Percentiles rank a stretch among this genome's conserved stretches.
Conservation (phyloP, 2,113 vertebrate species). For the Hyperopisus bebe region DNA sequence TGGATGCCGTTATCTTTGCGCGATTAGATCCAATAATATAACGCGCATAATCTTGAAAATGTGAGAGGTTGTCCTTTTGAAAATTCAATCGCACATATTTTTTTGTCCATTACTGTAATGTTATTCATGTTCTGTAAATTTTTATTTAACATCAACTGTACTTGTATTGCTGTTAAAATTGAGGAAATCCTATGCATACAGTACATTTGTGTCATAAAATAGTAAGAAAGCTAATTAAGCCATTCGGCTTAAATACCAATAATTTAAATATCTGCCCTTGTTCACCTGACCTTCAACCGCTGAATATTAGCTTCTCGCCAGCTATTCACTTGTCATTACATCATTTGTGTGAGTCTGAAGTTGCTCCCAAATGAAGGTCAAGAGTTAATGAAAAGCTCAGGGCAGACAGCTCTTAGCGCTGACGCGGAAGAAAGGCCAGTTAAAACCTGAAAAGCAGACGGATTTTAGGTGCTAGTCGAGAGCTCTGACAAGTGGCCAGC, state of each 20-base stretch:
- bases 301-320: background rate
- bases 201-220: background rate
- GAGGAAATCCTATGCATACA: background rate
- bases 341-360: background rate
- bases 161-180: background rate
- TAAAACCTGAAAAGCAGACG: background rate
- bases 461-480: background rate
- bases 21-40: background rate
- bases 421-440: background rate
- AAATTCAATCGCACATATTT: background rate
- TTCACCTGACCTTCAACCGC: background rate
- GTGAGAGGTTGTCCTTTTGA: background rate
- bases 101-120: background rate
- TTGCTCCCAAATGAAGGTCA: background rate
- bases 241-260: background rate
- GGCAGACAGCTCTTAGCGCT: background rate
- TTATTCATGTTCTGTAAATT: background rate
- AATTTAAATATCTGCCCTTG: background rate
- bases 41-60: background rate
- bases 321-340: background rate
- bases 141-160: background rate
- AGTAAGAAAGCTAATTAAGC: background rate
- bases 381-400: background rate
- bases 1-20: background rate
- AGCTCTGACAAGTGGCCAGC: background rate